Percentiles rank a stretch among this genome's conserved stretches.
phyloP scores from a whole-genome alignment of 2,113 vertebrate species.

The Anser brachyrhynchus region DNA sequence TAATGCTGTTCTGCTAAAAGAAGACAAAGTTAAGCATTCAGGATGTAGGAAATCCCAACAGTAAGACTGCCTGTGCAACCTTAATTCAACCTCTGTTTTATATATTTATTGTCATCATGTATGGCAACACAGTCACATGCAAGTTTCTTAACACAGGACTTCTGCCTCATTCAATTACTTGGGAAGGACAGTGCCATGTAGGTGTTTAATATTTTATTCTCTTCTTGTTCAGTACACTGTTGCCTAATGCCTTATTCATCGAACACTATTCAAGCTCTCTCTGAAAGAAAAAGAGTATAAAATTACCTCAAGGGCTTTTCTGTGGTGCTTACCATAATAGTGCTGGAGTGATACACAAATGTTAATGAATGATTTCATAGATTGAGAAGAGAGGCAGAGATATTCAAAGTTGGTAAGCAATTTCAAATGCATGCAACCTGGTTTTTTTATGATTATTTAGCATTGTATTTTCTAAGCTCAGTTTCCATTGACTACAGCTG shows the following conservation, averaged over 20 bases:
- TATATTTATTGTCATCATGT: neutral
- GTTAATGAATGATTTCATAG: slow-evolving; percentile 11
- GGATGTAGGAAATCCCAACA: neutral
- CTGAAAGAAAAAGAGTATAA: neutral
- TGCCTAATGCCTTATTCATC: neutral
- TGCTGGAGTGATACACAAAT: neutral
- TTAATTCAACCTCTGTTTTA: neutral
- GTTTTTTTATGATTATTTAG: slow-evolving; percentile 6
- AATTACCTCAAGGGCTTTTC: slow-evolving; percentile 40
- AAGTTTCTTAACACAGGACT: neutral
- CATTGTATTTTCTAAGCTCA: neutral
- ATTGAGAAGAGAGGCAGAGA: neutral
- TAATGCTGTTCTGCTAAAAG: neutral
- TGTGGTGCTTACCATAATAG: neutral
- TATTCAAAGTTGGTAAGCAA: neutral
- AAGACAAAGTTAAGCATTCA: neutral
- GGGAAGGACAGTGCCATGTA: neutral
- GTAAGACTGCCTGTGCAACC: neutral
- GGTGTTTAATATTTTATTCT: slow-evolving; percentile 38
- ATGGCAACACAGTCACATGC: neutral
- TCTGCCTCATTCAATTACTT: slow-evolving; percentile 9
- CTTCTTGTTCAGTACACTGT: neutral
- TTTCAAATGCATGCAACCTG: neutral
- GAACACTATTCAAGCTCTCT: neutral
- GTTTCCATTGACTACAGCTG: neutral